Conservation (phyloP, 2,113 vertebrate species). For the Neotoma lepida region DNA sequence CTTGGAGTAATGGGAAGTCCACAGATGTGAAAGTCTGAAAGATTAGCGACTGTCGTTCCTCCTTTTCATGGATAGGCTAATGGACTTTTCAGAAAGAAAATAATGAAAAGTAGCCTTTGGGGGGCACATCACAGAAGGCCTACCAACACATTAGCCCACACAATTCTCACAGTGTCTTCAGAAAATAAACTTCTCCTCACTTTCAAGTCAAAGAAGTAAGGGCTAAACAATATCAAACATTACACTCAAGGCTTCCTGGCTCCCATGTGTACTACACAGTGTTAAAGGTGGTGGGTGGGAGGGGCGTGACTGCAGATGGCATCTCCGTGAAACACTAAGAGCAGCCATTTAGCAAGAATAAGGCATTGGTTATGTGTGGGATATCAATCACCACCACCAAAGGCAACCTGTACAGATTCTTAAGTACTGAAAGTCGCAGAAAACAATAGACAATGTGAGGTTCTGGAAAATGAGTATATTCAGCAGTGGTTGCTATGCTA, state of each 20-base stretch:
- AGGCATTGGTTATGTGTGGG: too few relatives aligned
- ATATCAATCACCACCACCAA: not conserved
- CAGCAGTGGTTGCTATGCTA: not conserved
- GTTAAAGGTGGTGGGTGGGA: not conserved
- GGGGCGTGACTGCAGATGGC: accelerated
- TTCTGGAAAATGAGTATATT: not conserved
- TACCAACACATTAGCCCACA: not conserved
- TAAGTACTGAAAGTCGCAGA: not conserved
- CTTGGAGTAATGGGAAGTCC: not conserved
- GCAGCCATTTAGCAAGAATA: too few relatives aligned
- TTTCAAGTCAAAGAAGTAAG: not conserved
- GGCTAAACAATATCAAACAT: too few relatives aligned
- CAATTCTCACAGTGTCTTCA: not conserved
- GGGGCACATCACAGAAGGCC: not conserved
- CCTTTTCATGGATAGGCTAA: not conserved
- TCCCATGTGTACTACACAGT: not conserved
- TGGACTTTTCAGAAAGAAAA: constrained; percentile 19
- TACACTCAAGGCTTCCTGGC: not conserved
- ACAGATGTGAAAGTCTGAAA: not conserved
- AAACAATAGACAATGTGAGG: not conserved
- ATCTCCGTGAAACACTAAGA: not conserved
- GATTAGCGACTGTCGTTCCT: not conserved
- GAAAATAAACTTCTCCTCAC: not conserved
- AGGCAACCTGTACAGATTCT: not conserved
- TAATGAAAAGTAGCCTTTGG: not conserved